These are phyloP conservation scores for Agonum fuliginosum DNA, from an alignment of 2,888 invertebrate species.

Conservation along the genomic window DNA sequence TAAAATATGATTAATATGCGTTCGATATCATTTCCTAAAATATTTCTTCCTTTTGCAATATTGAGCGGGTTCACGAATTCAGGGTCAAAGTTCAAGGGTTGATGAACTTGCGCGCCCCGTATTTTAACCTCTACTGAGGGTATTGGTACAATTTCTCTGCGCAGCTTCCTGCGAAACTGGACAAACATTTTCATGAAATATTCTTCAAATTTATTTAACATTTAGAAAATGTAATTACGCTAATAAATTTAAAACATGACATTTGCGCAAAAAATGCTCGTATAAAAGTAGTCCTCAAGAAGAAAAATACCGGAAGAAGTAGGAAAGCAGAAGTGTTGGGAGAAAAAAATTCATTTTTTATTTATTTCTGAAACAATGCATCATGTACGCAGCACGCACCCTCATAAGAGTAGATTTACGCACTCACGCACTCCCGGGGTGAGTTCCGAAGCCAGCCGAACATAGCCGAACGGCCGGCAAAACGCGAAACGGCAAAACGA, in stretches of 20 bases:
- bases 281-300: neutral
- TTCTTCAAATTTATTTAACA: neutral
- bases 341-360: conserved; percentile 9
- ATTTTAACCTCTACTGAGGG: conserved; percentile 32
- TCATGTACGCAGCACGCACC: conserved; percentile 20
- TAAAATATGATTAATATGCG: conserved; percentile 19
- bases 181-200: neutral
- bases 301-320: neutral
- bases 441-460: neutral
- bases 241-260: conserved; percentile 5
- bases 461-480: neutral
- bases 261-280: too few species aligned
- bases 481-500: conserved; percentile 31
- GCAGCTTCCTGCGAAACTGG: neutral
- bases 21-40: conserved; percentile 5
- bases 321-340: too few species aligned
- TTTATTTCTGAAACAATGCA: conserved; percentile 18
- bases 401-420: neutral
- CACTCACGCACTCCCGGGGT: conserved; percentile 18
- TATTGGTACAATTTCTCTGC: conserved; percentile 38
- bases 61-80: conserved; percentile 23
- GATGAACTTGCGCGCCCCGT: conserved; percentile 36
- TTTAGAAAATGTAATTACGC: too few species aligned
- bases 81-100: conserved; percentile 42
- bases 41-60: conserved; percentile 33